phyloP scores from a whole-genome alignment of 1,140 invertebrate species.

The Sminthurinus signatus region DNA sequence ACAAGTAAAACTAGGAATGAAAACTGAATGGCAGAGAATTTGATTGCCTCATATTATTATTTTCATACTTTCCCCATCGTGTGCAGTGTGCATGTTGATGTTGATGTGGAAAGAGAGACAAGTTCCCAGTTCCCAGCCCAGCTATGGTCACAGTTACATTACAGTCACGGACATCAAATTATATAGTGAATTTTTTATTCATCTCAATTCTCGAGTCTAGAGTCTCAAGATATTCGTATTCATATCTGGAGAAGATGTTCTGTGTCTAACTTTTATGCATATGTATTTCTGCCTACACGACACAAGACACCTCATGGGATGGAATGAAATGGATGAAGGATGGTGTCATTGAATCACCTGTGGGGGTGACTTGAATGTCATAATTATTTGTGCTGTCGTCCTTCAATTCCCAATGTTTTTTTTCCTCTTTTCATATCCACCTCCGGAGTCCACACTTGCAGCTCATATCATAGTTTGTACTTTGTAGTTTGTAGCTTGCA shows the following conservation, averaged over 20 bases:
- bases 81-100: background rate
- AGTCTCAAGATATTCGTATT: too few relatives aligned
- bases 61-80: background rate
- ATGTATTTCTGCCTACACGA: too few relatives aligned
- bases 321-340: background rate
- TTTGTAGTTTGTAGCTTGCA: too few relatives aligned
- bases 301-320: too few relatives aligned
- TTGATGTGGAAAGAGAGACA: too few relatives aligned
- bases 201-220: too few relatives aligned
- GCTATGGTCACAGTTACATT: background rate
- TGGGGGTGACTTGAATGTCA: constrained; percentile 14
- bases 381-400: constrained; percentile 21
- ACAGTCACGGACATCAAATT: constrained; percentile 2
- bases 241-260: too few relatives aligned
- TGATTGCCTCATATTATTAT: background rate
- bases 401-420: background rate
- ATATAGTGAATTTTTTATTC: too few relatives aligned
- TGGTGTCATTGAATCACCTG: constrained; percentile 19
- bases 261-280: too few relatives aligned
- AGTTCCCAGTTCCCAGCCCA: too few relatives aligned
- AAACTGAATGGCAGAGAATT: background rate
- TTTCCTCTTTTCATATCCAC: background rate
- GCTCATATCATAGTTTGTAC: too few relatives aligned
- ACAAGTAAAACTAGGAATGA: background rate
- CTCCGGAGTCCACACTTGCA: too few relatives aligned